A percentile compares a stretch with the other conserved stretches of the same genome.
These are phyloP conservation scores for Gambusia holbrooki DNA, from an alignment of 2,113 vertebrate species.

Conservation along the genomic window DNA sequence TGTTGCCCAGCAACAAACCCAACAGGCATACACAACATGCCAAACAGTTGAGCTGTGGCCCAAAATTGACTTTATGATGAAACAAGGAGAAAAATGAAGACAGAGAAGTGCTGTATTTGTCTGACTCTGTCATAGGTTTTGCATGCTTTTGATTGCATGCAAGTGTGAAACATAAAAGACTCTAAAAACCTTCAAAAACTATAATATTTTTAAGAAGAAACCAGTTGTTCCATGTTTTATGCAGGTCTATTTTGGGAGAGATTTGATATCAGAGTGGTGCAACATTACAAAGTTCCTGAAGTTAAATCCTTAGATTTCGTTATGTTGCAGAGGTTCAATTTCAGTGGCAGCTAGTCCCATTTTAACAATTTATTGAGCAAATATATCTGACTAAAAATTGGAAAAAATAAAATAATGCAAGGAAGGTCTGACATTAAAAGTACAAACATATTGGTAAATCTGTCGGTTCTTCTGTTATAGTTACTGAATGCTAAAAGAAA, in stretches of 20 bases:
- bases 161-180: conserved; percentile 24
- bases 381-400: neutral
- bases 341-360: conserved; percentile 2
- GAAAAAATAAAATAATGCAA: neutral
- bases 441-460: too few relatives aligned
- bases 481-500: neutral
- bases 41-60: conserved; percentile 43
- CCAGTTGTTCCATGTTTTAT: conserved; percentile 23
- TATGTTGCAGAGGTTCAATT: conserved; percentile 17
- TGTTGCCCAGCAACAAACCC: conserved; percentile 64
- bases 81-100: conserved; percentile 3
- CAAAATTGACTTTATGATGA: conserved; percentile 24
- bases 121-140: conserved; percentile 3
- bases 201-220: conserved; percentile 1
- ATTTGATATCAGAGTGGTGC: conserved; percentile 37
- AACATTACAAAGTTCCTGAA: conserved; percentile 35
- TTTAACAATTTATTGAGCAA: neutral
- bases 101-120: neutral
- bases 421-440: neutral
- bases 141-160: conserved; percentile 20
- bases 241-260: conserved; percentile 24
- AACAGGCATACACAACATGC: conserved; percentile 68
- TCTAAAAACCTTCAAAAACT: conserved; percentile 8
- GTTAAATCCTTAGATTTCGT: conserved; percentile 29
- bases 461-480: neutral